phyloP scores from a whole-genome alignment of 2,113 vertebrate species.

The Perca flavescens region DNA sequence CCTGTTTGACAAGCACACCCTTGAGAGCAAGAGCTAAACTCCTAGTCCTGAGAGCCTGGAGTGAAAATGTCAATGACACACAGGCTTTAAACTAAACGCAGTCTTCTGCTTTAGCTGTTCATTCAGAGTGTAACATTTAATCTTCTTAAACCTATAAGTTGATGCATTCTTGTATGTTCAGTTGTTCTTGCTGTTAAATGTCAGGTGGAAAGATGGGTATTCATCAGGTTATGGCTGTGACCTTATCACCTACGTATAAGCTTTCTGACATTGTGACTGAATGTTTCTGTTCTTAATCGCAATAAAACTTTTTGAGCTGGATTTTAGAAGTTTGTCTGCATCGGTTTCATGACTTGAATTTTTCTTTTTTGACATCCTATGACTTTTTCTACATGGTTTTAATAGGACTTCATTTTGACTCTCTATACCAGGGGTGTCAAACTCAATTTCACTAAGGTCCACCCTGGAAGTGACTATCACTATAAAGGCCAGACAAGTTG shows the following conservation, averaged over 20 bases:
- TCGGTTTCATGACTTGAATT: neutral
- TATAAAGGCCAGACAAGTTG: too few relatives aligned
- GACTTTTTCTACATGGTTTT: too few relatives aligned
- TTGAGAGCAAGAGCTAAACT: slow-evolving; percentile 84
- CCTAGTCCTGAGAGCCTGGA: neutral
- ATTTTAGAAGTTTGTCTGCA: neutral
- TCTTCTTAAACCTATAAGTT: neutral
- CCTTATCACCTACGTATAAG: neutral
- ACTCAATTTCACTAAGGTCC: too few relatives aligned
- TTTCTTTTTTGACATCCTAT: too few relatives aligned
- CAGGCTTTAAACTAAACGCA: neutral
- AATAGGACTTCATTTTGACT: too few relatives aligned
- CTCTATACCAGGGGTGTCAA: too few relatives aligned
- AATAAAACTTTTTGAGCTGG: slow-evolving; percentile 77
- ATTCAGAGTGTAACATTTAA: neutral
- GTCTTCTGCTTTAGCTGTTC: slow-evolving; percentile 5
- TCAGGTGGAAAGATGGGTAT: neutral
- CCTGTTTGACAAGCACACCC: slow-evolving; percentile 96
- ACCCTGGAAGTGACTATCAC: too few relatives aligned
- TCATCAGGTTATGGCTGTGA: neutral
- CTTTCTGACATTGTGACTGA: neutral
- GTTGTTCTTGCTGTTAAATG: neutral
- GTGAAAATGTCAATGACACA: neutral
- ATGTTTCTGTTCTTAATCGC: slow-evolving; percentile 14
- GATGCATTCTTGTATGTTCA: neutral